Conservation (phyloP, 1,140 invertebrate species). For the Drosophila varians region DNA sequence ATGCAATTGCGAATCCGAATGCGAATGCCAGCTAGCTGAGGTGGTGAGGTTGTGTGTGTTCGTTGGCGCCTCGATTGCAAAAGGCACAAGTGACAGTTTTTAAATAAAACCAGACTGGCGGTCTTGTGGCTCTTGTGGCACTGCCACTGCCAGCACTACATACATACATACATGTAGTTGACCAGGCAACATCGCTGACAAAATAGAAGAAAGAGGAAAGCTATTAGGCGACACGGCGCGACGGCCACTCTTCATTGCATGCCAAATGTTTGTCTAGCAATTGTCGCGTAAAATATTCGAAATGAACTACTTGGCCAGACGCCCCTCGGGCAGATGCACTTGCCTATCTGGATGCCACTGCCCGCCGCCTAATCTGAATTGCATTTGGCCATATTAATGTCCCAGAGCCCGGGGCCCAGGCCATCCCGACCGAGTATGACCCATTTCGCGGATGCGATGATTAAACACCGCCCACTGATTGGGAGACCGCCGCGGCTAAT, state of each 20-base stretch:
- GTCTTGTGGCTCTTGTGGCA: slow-evolving; percentile 2
- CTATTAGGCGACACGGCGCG: slow-evolving; percentile 38
- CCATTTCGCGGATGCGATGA: background rate
- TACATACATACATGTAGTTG: no score
- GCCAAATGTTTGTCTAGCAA: slow-evolving; percentile 39
- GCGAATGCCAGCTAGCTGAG: no score
- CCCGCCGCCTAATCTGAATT: background rate
- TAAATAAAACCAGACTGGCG: slow-evolving; percentile 58
- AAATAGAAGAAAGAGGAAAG: slow-evolving; percentile 18
- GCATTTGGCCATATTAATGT: no score
- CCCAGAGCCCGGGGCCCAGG: background rate
- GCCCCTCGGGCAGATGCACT: background rate
- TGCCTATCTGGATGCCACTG: background rate
- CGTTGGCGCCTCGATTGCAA: slow-evolving; percentile 58
- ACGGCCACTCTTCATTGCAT: slow-evolving; percentile 26
- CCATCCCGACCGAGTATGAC: background rate
- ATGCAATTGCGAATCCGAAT: slow-evolving; percentile 9
- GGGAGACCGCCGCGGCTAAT: slow-evolving; percentile 16
- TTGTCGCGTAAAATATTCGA: slow-evolving; percentile 32
- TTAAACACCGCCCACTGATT: background rate
- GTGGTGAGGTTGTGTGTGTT: slow-evolving; percentile 10
- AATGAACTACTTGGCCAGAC: slow-evolving; percentile 9
- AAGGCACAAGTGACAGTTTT: slow-evolving; percentile 57
- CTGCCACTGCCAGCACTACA: slow-evolving; percentile 1
- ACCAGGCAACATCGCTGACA: slow-evolving; percentile 16